Evolutionary conservation across 2,888 invertebrate species (phyloP).

Genomic region (Rotaria sp.): DNA sequence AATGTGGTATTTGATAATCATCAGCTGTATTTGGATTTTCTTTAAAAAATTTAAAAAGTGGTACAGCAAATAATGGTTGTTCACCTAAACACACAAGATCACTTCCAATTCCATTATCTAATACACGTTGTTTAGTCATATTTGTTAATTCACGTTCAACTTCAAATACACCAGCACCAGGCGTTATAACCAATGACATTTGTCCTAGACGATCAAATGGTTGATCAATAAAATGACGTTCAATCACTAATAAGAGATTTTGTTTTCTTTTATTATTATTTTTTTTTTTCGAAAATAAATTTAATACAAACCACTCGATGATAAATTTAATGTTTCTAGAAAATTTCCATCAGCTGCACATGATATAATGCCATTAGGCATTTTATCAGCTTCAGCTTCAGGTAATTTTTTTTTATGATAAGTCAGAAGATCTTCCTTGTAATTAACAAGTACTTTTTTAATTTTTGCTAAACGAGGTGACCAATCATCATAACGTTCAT

Average conservation of each 20-base stretch:
- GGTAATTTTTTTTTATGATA: constrained; percentile 64
- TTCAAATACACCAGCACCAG: constrained; percentile 95
- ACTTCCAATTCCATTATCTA: constrained; percentile 94
- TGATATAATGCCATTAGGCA: constrained; percentile 53
- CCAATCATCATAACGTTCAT: constrained; percentile 97
- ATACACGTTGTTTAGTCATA: constrained; percentile 93
- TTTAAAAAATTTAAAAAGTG: constrained; percentile 52
- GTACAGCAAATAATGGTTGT: constrained; percentile 94
- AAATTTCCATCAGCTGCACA: constrained; percentile 79
- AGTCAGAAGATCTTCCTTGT: constrained; percentile 75
- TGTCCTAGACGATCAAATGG: constrained; percentile 97
- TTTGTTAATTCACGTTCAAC: constrained; percentile 92
- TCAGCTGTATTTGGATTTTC: constrained; percentile 67
- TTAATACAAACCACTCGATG: constrained; percentile 67
- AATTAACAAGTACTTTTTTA: constrained; percentile 78
- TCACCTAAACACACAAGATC: constrained; percentile 96
- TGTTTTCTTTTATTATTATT: too few relatives aligned
- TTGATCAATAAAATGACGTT: constrained; percentile 90
- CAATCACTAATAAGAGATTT: constrained; percentile 65
- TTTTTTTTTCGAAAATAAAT: too few relatives aligned
- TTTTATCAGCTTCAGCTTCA: background rate
- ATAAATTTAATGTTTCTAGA: constrained; percentile 95
- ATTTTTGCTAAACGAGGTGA: constrained; percentile 75
- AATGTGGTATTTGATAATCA: constrained; percentile 93
- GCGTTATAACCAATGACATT: constrained; percentile 90